Percentiles rank a stretch among this genome's conserved stretches.
Evolutionary conservation across 2,888 invertebrate genomes (phyloP).

Genomic region (Lycia hirtaria): DNA sequence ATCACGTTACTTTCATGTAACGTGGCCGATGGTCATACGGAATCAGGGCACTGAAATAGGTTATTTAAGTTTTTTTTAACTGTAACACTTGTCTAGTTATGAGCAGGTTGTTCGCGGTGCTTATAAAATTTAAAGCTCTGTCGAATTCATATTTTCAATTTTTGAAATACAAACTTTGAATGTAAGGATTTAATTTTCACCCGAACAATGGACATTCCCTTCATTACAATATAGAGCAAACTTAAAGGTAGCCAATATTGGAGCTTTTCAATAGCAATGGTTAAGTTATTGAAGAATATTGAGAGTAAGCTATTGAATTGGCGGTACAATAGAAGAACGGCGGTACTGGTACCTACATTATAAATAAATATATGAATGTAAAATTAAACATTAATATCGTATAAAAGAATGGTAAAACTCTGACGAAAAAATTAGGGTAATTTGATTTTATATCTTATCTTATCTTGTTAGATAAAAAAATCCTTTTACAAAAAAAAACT

Average conservation of each 20-base stretch:
- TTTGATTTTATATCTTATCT: no score
- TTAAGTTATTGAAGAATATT: constrained; percentile 21
- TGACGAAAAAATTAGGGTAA: no score
- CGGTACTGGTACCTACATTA: background rate
- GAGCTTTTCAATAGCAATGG: constrained; percentile 44
- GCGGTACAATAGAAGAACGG: background rate
- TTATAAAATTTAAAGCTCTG: background rate
- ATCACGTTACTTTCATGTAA: no score
- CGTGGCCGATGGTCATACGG: no score
- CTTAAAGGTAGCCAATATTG: constrained; percentile 41
- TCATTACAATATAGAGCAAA: constrained; percentile 49
- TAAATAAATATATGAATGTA: background rate
- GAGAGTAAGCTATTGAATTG: constrained; percentile 12
- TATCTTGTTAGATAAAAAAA: no score
- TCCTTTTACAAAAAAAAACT: no score
- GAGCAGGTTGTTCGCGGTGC: no score
- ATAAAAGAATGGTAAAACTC: no score
- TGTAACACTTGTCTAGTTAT: no score
- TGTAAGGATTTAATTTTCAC: constrained; percentile 51
- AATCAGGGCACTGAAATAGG: no score
- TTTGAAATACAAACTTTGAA: constrained; percentile 14
- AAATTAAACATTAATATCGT: no score
- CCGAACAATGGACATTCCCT: constrained; percentile 50
- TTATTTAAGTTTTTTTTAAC: no score
- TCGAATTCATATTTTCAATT: constrained; percentile 44